phyloP scores from a whole-genome alignment of 1,140 invertebrate genomes.

The Dendrolimus kikuchii region DNA sequence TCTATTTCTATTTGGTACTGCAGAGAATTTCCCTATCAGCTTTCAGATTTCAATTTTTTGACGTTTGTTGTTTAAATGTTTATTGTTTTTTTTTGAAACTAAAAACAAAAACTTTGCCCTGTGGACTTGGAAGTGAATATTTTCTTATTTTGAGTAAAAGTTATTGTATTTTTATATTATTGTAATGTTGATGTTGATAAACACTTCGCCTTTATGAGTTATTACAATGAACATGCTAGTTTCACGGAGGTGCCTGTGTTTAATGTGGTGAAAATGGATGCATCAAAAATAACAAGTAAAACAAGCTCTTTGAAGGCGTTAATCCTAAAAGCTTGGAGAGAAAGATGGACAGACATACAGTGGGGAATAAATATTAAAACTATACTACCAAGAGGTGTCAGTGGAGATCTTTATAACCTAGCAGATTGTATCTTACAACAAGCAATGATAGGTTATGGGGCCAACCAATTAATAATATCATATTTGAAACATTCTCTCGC shows the following conservation, averaged over 20 bases:
- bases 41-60: too few relatives aligned
- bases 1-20: too few relatives aligned
- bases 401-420: conserved; percentile 92
- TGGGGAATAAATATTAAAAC: conserved; percentile 97
- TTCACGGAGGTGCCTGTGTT: background rate
- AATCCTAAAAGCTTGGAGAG: conserved; percentile 91
- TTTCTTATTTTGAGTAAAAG: too few relatives aligned
- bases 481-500: conserved; percentile 94
- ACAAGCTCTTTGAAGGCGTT: conserved; percentile 89
- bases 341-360: conserved; percentile 94
- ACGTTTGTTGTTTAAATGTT: too few relatives aligned
- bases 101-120: too few relatives aligned
- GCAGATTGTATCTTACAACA: conserved; percentile 95
- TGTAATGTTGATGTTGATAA: too few relatives aligned
- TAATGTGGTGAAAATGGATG: conserved; percentile 69
- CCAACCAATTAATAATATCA: conserved; percentile 91
- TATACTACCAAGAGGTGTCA: conserved; percentile 87
- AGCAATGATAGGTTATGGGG: conserved; percentile 91
- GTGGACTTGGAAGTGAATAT: too few relatives aligned
- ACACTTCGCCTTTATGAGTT: too few relatives aligned
- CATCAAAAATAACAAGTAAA: conserved; percentile 85
- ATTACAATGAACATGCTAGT: background rate
- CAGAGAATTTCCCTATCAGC: too few relatives aligned
- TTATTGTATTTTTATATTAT: too few relatives aligned
- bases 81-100: too few relatives aligned